These are phyloP conservation scores for Martes flavigula DNA, from an alignment of 2,797 vertebrate species.

Conservation along the genomic window DNA sequence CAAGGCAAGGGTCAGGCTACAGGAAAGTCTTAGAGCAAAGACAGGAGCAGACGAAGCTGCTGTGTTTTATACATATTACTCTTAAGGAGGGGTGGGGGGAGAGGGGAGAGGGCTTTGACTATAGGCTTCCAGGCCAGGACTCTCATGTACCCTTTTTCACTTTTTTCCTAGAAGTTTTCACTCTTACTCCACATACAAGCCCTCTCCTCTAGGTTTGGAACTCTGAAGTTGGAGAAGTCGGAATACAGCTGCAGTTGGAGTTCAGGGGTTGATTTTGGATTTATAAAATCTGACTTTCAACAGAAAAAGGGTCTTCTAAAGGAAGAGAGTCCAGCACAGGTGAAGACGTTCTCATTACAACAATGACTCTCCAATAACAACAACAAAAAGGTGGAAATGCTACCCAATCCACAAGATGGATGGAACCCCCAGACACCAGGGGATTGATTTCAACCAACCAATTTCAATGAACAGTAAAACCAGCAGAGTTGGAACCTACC, in stretches of 20 bases:
- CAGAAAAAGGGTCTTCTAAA: background rate
- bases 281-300: background rate
- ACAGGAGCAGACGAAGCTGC: background rate
- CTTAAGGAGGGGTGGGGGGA: no score
- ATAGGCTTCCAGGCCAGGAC: background rate
- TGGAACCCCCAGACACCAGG: background rate
- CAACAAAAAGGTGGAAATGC: background rate
- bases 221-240: background rate
- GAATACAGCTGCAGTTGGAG: background rate
- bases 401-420: background rate
- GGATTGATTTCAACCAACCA: background rate
- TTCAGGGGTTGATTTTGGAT: background rate
- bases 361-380: background rate
- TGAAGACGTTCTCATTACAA: slow-evolving; percentile 56
- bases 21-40: background rate
- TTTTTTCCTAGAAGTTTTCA: background rate
- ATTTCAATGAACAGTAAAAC: background rate
- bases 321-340: background rate
- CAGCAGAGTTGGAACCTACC: slow-evolving; percentile 81
- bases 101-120: background rate
- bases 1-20: background rate
- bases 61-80: background rate
- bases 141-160: background rate
- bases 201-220: background rate
- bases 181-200: background rate